These are phyloP conservation scores for Myoxocephalus aenaeus DNA, from an alignment of 2,797 vertebrate genomes.

Conservation along the genomic window DNA sequence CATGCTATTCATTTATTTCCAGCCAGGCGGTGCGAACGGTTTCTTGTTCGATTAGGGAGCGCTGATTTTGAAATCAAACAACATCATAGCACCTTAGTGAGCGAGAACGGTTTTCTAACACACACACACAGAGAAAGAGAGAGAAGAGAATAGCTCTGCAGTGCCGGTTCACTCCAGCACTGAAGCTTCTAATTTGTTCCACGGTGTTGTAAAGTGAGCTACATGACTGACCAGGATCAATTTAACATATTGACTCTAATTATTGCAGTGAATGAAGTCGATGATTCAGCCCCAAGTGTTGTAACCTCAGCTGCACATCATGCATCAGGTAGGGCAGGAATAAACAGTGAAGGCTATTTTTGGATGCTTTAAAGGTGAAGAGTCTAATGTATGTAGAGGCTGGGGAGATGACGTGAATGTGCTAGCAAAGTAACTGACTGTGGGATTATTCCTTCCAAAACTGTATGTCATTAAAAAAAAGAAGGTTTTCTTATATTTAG, in stretches of 20 bases:
- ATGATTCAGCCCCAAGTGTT: constrained; percentile 23
- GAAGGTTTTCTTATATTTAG: constrained; percentile 6
- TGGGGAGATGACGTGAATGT: constrained; percentile 13
- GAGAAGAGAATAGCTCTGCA: neutral
- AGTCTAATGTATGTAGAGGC: constrained; percentile 8
- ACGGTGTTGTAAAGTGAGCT: constrained; percentile 29
- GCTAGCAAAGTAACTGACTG: constrained; percentile 2
- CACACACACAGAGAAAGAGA: neutral
- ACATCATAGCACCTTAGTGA: constrained; percentile 36
- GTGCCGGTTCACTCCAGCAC: neutral
- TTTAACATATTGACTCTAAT: constrained; percentile 57
- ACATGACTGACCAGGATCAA: constrained; percentile 41
- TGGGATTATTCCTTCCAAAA: constrained; percentile 10
- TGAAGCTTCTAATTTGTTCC: constrained; percentile 30
- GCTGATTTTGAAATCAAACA: constrained; percentile 63
- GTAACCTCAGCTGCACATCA: constrained; percentile 6
- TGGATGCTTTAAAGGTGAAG: constrained; percentile 41
- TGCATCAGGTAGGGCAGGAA: neutral
- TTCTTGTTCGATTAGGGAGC: constrained; percentile 56
- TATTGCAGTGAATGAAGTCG: constrained; percentile 41
- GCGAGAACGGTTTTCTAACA: neutral
- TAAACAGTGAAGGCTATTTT: constrained; percentile 36
- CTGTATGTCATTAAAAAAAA: constrained; percentile 14
- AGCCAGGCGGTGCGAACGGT: constrained; percentile 35
- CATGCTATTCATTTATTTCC: constrained; percentile 75